These are phyloP conservation scores for Chiroxiphia lanceolata DNA, from an alignment of 2,797 vertebrate genomes.

Conservation along the genomic window DNA sequence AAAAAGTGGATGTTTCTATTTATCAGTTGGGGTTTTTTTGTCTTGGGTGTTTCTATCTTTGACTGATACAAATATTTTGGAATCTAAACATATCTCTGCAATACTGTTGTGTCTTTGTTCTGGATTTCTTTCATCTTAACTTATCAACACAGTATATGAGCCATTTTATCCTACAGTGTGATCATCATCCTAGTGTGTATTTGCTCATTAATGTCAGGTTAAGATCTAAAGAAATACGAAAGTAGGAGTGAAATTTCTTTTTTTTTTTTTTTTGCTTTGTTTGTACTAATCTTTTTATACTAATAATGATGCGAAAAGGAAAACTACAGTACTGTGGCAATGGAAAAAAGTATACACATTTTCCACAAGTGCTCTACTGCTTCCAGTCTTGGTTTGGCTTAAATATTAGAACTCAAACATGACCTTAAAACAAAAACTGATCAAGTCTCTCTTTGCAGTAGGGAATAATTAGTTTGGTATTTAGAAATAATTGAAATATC, in stretches of 20 bases:
- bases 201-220: slow-evolving; percentile 67
- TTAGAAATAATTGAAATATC: background rate
- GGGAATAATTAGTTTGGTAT: background rate
- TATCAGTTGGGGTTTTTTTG: slow-evolving; percentile 58
- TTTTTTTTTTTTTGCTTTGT: background rate
- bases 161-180: slow-evolving; percentile 42
- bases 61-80: slow-evolving; percentile 77
- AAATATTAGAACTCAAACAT: background rate
- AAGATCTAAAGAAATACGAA: slow-evolving; percentile 44
- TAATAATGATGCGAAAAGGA: slow-evolving; percentile 45
- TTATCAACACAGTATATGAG: slow-evolving; percentile 74
- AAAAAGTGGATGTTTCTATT: slow-evolving; percentile 56
- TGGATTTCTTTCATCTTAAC: slow-evolving; percentile 75
- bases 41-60: slow-evolving; percentile 68
- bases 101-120: slow-evolving; percentile 75
- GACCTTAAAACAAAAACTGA: background rate
- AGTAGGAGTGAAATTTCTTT: slow-evolving; percentile 9
- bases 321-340: slow-evolving; percentile 4
- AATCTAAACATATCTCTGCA: slow-evolving; percentile 74
- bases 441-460: background rate
- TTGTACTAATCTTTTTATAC: slow-evolving; percentile 46
- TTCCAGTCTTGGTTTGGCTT: background rate
- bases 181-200: slow-evolving; percentile 67
- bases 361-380: background rate
- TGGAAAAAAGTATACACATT: background rate